Percentiles rank a stretch among this genome's conserved stretches.
These are phyloP conservation scores for Acridotheres tristis DNA, from an alignment of 2,797 vertebrate species.

Conservation along the genomic window DNA sequence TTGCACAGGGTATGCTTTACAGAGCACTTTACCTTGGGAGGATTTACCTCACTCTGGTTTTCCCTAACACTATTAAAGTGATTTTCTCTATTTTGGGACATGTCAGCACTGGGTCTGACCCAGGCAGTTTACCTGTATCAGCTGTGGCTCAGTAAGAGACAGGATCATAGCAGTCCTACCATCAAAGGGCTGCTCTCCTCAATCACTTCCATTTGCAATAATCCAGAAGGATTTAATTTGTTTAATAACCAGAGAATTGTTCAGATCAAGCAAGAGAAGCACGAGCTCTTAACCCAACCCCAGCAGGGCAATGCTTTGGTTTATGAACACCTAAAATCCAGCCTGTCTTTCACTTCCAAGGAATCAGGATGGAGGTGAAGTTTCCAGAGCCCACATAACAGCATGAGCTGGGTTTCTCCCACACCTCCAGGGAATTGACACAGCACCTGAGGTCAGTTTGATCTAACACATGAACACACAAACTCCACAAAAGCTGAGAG, in stretches of 20 bases:
- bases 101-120: neutral
- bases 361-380: neutral
- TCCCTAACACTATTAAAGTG: neutral
- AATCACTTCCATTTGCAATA: neutral
- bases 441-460: neutral
- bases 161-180: neutral
- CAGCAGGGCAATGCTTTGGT: neutral
- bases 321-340: neutral
- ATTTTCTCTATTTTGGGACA: constrained; percentile 7
- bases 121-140: neutral
- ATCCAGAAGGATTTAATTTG: neutral
- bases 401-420: neutral
- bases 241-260: neutral
- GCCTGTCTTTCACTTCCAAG: neutral
- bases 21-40: neutral
- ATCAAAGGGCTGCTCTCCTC: neutral
- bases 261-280: neutral
- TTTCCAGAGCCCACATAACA: neutral
- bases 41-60: neutral
- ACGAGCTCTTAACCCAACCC: neutral
- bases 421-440: fast-evolving
- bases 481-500: neutral
- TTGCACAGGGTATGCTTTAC: neutral
- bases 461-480: neutral
- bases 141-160: neutral